Percentiles rank a stretch among this genome's conserved stretches.
Evolutionary conservation across 1,140 invertebrate species (phyloP).

Genomic region (Apis cerana): DNA sequence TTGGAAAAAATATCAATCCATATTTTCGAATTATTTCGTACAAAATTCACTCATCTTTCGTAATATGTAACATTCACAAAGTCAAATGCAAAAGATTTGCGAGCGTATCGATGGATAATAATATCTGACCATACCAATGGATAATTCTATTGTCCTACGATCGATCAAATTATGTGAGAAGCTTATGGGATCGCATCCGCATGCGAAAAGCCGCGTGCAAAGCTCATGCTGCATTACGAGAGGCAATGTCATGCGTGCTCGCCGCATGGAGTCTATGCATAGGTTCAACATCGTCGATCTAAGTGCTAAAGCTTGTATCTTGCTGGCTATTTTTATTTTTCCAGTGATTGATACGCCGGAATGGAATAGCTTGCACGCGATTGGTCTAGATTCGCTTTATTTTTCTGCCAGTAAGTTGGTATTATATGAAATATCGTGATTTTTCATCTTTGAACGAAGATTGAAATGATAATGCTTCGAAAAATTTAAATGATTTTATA

Average conservation of each 20-base stretch:
- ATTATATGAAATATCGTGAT: neutral
- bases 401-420: neutral
- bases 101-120: neutral
- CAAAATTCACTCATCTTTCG: too few species aligned
- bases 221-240: conserved; percentile 25
- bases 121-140: neutral
- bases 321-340: conserved; percentile 18
- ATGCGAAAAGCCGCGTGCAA: neutral
- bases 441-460: neutral
- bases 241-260: conserved; percentile 37
- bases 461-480: neutral
- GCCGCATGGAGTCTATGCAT: conserved; percentile 32
- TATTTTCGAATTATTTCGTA: too few species aligned
- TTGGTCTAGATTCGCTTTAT: too few species aligned
- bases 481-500: too few species aligned
- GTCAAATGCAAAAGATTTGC: neutral
- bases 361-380: neutral
- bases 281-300: conserved; percentile 30
- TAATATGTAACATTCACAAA: too few species aligned
- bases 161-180: conserved; percentile 25
- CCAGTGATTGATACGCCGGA: conserved; percentile 7
- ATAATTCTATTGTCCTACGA: conserved; percentile 21
- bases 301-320: conserved; percentile 55
- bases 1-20: too few species aligned
- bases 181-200: conserved; percentile 23